Base-by-base conservation (phyloP, 2,888 invertebrate species). In the Teleogryllus oceanicus region DNA sequence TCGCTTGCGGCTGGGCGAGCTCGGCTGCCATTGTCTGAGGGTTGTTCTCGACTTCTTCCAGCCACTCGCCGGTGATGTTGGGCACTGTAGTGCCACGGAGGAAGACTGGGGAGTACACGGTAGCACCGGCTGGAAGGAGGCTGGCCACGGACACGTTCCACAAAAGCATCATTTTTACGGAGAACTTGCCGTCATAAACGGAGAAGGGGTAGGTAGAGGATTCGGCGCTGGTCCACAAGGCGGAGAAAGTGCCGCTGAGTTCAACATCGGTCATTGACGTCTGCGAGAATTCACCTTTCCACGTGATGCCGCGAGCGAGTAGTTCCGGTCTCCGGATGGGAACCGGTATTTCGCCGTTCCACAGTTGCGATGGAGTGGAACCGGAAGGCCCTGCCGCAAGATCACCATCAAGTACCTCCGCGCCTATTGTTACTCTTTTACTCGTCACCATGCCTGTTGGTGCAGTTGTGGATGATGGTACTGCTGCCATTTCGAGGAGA, bases 271-370 rank as follows among this genome's bases (percentile, higher is more conserved):
- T 62, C n/a, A 62, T 1, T 13, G 62, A 62, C 2, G 62, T 62
- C 16, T 13, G 13, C 13, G 13, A n/a, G 62, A 62, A 18, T 4
- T 13, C 13, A 5, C 62, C 62, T 16, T n/a, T 62, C 62, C 62
- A 62, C 13, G n/a, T 62, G n/a, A 62, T 8, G 3, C 62, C 62
- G 4, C 62, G 62, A 62, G 62, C 3, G 62, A 62, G 62, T 62
- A 62, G n/a, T 18, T 62, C 62, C 62, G 62, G 62, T 11, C 62
- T 62, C n/a, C 62, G 13, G n/a, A 62, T 62, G 4, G 62, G 62
- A 37, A 79, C 80, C 4, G 83, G 83, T 10, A 81, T 74, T 49
- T 75, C 62, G 18, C 83, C 83, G 74, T 62, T 78, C 83, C 83
- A 83, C 16, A 82, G 49, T 18, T 4, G 13, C 8, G 62, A 62